phyloP scores from a whole-genome alignment of 2,113 vertebrate genomes.

The Andinoacara biseriatus region DNA sequence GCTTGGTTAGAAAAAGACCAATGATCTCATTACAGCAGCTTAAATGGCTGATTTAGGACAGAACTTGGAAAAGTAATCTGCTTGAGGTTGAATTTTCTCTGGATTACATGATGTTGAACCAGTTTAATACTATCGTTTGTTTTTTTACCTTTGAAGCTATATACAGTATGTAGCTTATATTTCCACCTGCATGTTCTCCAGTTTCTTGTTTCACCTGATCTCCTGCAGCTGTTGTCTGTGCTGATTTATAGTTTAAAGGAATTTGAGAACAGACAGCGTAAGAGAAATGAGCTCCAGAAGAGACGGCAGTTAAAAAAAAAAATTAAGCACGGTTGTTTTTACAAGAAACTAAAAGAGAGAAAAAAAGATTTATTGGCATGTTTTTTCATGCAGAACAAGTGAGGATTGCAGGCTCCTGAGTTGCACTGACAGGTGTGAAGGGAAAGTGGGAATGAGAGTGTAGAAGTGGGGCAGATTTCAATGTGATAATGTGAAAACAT shows the following conservation, averaged over 20 bases:
- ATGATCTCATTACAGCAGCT: neutral
- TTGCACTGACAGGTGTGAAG: slow-evolving; percentile 7
- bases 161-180: slow-evolving; percentile 17
- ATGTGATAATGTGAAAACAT: neutral
- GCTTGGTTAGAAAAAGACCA: neutral
- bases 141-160: neutral
- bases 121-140: neutral
- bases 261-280: slow-evolving; percentile 41
- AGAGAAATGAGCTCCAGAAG: neutral
- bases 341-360: neutral
- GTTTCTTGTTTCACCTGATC: slow-evolving; percentile 52
- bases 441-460: neutral
- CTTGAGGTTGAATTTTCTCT: neutral
- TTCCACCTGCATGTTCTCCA: slow-evolving; percentile 22
- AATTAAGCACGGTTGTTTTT: neutral
- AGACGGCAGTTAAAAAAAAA: neutral
- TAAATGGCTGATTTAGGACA: neutral
- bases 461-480: neutral
- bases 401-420: neutral
- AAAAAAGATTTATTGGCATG: slow-evolving; percentile 3
- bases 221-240: slow-evolving; percentile 45
- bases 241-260: slow-evolving; percentile 65
- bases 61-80: neutral
- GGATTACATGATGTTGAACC: neutral
- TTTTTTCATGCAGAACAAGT: neutral